Evolutionary conservation across 2,797 vertebrate species (phyloP).

Genomic region (Liasis olivaceus): DNA sequence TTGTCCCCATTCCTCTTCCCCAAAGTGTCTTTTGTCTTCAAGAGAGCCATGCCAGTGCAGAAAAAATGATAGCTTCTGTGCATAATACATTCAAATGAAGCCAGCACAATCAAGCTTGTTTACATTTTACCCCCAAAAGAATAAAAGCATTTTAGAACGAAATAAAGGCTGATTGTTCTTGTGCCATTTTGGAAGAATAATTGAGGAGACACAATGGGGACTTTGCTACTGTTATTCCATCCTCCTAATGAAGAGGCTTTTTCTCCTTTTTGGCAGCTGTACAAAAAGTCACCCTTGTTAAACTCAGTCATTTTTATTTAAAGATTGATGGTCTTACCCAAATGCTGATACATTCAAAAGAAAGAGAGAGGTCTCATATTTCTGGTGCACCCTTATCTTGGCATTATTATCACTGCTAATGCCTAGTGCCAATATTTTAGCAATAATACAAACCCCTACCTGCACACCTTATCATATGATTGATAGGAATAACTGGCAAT

Average conservation of each 20-base stretch:
- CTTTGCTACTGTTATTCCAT: conserved; percentile 49
- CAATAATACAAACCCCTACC: conserved; percentile 50
- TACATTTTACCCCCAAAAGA: conserved; percentile 54
- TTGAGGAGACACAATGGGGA: conserved; percentile 46
- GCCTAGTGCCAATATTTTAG: conserved; percentile 31
- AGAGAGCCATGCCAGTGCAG: not conserved
- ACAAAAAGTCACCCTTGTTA: conserved; percentile 39
- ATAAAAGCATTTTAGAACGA: conserved; percentile 54
- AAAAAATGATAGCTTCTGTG: not conserved
- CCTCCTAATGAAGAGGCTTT: conserved; percentile 21
- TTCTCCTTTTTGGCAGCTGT: conserved; percentile 18
- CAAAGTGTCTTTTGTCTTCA: not conserved
- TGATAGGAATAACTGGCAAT: conserved; percentile 70
- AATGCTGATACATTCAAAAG: conserved; percentile 18
- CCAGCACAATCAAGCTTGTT: not conserved
- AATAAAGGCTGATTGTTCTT: conserved; percentile 35
- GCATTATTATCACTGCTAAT: not conserved
- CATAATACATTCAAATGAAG: conserved; percentile 7
- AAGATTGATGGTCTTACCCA: conserved; percentile 47
- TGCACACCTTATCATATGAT: conserved; percentile 39
- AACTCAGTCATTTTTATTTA: conserved; percentile 37
- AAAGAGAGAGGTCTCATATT: conserved; percentile 20
- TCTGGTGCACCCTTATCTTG: conserved; percentile 24
- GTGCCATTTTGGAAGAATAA: conserved; percentile 56
- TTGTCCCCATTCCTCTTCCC: not conserved